These are phyloP conservation scores for Mus pahari DNA, from an alignment of 2,113 vertebrate species.

Conservation along the genomic window DNA sequence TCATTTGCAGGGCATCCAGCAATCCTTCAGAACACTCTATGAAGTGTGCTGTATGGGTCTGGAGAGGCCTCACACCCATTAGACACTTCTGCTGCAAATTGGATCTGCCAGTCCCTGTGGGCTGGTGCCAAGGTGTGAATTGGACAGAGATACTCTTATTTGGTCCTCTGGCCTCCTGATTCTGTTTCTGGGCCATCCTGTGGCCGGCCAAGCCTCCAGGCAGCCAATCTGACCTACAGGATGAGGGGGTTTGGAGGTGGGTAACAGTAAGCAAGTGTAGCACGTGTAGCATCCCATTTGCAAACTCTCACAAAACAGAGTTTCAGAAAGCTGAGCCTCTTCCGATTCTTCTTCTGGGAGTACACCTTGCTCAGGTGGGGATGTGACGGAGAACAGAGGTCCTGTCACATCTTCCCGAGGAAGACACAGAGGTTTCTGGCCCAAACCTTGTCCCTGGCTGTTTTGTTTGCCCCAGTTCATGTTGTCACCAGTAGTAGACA, in stretches of 20 bases:
- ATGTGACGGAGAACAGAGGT: not conserved
- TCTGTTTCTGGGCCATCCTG: constrained; percentile 69
- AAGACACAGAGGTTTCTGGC: not conserved
- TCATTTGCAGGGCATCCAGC: constrained; percentile 84
- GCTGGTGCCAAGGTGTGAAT: constrained; percentile 86
- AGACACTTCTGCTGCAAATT: constrained; percentile 85
- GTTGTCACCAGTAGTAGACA: not conserved
- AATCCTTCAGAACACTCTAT: constrained; percentile 57
- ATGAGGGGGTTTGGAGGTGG: not conserved
- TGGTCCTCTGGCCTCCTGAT: constrained; percentile 75
- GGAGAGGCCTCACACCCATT: constrained; percentile 83
- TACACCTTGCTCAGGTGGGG: not conserved
- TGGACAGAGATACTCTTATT: constrained; percentile 74
- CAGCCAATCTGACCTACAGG: constrained; percentile 27
- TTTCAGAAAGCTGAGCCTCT: constrained; percentile 20
- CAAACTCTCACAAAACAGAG: constrained; percentile 50
- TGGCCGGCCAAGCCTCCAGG: constrained; percentile 64
- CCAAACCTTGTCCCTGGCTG: not conserved
- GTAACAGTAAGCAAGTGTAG: not conserved
- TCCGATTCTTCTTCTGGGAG: not conserved
- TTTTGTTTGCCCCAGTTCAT: not conserved
- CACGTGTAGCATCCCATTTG: not conserved
- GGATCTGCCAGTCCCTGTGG: constrained; percentile 78
- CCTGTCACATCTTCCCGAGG: not conserved
- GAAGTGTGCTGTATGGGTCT: constrained; percentile 46